Evolutionary conservation across 1,140 invertebrate genomes (phyloP).

Genomic region (Anoplophora glabripennis): DNA sequence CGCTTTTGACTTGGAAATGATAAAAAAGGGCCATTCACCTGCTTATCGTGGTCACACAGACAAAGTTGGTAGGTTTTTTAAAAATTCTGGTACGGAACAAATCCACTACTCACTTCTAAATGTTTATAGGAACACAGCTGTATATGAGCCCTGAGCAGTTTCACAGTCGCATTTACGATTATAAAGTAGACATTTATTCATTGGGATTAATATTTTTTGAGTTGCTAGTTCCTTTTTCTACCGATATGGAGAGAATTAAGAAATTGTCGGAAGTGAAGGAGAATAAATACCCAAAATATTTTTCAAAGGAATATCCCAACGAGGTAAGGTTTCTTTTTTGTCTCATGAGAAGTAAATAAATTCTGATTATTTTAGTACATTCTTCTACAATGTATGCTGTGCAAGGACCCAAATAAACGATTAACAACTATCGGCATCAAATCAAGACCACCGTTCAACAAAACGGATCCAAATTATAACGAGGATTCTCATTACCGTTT

Average conservation of each 20-base stretch:
- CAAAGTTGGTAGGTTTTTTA: slow-evolving; percentile 54
- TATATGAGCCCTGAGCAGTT: slow-evolving; percentile 98
- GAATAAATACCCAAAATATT: slow-evolving; percentile 68
- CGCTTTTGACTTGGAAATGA: slow-evolving; percentile 52
- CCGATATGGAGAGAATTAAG: slow-evolving; percentile 82
- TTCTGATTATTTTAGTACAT: slow-evolving; percentile 61
- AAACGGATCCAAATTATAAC: slow-evolving; percentile 9
- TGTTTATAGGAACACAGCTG: slow-evolving; percentile 72
- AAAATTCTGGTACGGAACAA: neutral
- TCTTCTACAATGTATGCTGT: slow-evolving; percentile 75
- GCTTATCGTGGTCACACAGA: slow-evolving; percentile 52
- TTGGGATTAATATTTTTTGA: slow-evolving; percentile 94
- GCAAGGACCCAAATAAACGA: slow-evolving; percentile 65
- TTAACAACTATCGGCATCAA: slow-evolving; percentile 74
- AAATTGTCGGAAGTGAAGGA: slow-evolving; percentile 62
- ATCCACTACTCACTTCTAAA: neutral
- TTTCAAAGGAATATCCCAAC: slow-evolving; percentile 60
- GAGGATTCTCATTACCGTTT: slow-evolving; percentile 25
- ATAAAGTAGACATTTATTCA: slow-evolving; percentile 97
- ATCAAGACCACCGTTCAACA: slow-evolving; percentile 50
- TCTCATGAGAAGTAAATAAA: neutral
- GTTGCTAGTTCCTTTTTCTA: slow-evolving; percentile 81
- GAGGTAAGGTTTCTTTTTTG: slow-evolving; percentile 62
- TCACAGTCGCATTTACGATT: slow-evolving; percentile 73
- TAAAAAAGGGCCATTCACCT: slow-evolving; percentile 34